Conservation (phyloP, 2,888 invertebrate genomes). For the Drosophila anomalata region DNA sequence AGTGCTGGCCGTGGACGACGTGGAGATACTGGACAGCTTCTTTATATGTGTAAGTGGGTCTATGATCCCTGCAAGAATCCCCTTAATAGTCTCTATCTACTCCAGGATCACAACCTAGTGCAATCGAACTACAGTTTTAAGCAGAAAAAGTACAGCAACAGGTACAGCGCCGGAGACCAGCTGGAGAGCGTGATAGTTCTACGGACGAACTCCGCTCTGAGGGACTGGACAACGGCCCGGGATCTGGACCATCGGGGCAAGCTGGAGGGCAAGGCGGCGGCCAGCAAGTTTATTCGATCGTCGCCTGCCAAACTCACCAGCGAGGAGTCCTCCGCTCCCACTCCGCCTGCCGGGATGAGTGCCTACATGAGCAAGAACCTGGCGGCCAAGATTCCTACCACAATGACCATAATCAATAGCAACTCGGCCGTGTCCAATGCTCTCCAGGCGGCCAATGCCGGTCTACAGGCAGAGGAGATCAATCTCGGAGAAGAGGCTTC, state of each 20-base stretch:
- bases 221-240: slow-evolving; percentile 80
- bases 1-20: slow-evolving; percentile 77
- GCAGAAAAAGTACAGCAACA: slow-evolving; percentile 80
- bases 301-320: slow-evolving; percentile 42
- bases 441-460: slow-evolving; percentile 68
- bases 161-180: slow-evolving; percentile 79
- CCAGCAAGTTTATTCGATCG: slow-evolving; percentile 53
- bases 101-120: slow-evolving; percentile 83
- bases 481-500: slow-evolving; percentile 60
- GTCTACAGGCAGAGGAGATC: slow-evolving; percentile 78
- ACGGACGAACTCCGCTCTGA: slow-evolving; percentile 80
- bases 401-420: slow-evolving; percentile 83
- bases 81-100: not conserved
- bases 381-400: slow-evolving; percentile 81
- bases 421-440: slow-evolving; percentile 58
- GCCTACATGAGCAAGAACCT: slow-evolving; percentile 78
- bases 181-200: slow-evolving; percentile 83
- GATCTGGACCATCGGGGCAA: slow-evolving; percentile 78
- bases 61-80: not conserved
- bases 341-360: slow-evolving; percentile 32
- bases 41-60: slow-evolving; percentile 83
- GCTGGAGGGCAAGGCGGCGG: slow-evolving; percentile 42
- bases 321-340: slow-evolving; percentile 13
- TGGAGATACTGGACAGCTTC: slow-evolving; percentile 83
- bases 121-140: slow-evolving; percentile 83